Evolutionary conservation across 2,797 vertebrate species (phyloP).

Genomic region (Paguma larvata): DNA sequence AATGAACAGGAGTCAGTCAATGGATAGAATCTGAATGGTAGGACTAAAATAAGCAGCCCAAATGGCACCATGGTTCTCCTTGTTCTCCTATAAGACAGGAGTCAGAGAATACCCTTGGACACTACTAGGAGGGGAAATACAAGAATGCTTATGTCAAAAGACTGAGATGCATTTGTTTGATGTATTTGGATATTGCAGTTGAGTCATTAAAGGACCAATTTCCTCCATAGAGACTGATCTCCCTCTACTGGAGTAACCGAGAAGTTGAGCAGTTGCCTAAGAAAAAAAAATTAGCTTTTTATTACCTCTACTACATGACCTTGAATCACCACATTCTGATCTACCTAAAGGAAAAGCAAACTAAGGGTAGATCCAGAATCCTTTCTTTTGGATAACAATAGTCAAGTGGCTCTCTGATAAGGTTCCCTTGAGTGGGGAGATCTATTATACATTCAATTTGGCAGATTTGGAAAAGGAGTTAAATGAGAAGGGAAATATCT

Average conservation of each 20-base stretch:
- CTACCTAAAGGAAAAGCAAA: neutral
- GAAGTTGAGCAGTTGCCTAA: neutral
- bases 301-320: no score
- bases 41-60: neutral
- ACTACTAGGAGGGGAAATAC: neutral
- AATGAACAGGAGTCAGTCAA: neutral
- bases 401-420: neutral
- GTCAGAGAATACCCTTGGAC: neutral
- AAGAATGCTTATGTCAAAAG: neutral
- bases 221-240: neutral
- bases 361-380: neutral
- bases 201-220: neutral
- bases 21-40: neutral
- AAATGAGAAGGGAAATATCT: rapidly evolving
- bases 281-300: neutral
- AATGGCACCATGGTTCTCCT: neutral
- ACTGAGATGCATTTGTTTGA: neutral
- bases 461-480: neutral
- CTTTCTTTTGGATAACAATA: neutral
- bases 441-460: neutral
- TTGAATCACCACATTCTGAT: neutral
- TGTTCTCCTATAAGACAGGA: neutral
- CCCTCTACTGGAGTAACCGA: neutral
- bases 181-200: neutral
- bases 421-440: neutral